Base-by-base conservation (phyloP, 2,113 vertebrate species). In the Pseudorhombus dupliciocellatus region DNA sequence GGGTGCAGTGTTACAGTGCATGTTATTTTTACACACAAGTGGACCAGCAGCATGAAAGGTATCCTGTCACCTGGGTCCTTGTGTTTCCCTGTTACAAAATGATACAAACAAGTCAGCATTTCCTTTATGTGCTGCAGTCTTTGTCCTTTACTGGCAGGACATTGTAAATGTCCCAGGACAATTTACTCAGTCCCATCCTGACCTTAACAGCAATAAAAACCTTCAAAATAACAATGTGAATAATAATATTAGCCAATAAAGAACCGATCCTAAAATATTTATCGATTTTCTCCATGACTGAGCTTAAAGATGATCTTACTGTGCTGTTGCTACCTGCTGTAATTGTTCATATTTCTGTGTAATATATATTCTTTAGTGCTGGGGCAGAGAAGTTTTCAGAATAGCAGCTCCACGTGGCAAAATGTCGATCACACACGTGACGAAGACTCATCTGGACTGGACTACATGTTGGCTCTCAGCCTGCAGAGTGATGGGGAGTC, bases 381-480 rank as follows among this genome's bases (percentile, higher is more conserved):
- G 51, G 90, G 77, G 28, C 88, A 89, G 62, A 83, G 74, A 28
- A 89, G 91, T 44, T 81, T 88, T 37, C 80, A 85, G 48, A 78
- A 69, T 31, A 86, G 86, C 73, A 87, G 87, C 57, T 79, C 80
- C 34, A 64, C 62, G 7, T 93, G 92, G 92, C 86, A 86, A 12
- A 80, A 64, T 12, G 73, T 68, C 7, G 77, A 65, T 40, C 80
- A 77, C 11, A 58, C 83, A 4, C 73, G 79, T 20, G 88, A 85
- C 25, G 94, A 95, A 22, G 94, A 94, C 57, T 91, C 88, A 0
- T 90, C 93, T 2, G 90, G 94, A 48, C 89, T 97, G 74, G 96
- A 98, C 89, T 97, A 96, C 68, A 93, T 94, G 85, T 62, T 97
- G 92, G 96, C 96, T 68, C 94, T 97, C 6, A 98, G 96, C 87